Percentiles rank a stretch among this genome's conserved stretches.
Evolutionary conservation across 2,113 vertebrate genomes (phyloP).

Genomic region (Donacobius atricapilla): DNA sequence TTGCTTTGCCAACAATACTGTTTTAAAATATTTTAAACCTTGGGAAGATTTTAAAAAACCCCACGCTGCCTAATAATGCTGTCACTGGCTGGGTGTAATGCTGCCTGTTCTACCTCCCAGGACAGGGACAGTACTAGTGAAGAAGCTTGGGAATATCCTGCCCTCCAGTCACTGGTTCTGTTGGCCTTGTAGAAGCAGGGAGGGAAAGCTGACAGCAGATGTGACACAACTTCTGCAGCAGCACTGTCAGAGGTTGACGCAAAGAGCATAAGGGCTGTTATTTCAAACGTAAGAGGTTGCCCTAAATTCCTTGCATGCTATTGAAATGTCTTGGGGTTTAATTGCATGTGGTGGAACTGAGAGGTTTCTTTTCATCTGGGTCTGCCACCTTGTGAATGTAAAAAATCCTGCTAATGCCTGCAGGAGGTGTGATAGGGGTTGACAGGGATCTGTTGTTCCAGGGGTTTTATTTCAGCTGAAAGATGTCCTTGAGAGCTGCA

Average conservation of each 20-base stretch:
- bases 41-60: background rate
- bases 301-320: background rate
- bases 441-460: background rate
- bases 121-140: background rate
- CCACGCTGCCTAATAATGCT: background rate
- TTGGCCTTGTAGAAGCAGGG: background rate
- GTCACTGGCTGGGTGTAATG: background rate
- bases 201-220: background rate
- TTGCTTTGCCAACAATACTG: background rate
- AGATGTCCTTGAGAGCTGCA: background rate
- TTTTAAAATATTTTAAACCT: background rate
- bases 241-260: background rate
- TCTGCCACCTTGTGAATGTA: background rate
- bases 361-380: constrained; percentile 15
- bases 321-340: background rate
- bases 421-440: background rate
- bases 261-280: background rate
- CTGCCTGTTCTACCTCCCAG: background rate
- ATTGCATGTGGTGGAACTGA: background rate
- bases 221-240: background rate
- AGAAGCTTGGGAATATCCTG: background rate
- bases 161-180: background rate
- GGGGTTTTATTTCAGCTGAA: constrained; percentile 1
- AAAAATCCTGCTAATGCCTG: background rate
- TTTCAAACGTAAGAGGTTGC: background rate